phyloP scores from a whole-genome alignment of 2,113 vertebrate species.

The Agapornis roseicollis region DNA sequence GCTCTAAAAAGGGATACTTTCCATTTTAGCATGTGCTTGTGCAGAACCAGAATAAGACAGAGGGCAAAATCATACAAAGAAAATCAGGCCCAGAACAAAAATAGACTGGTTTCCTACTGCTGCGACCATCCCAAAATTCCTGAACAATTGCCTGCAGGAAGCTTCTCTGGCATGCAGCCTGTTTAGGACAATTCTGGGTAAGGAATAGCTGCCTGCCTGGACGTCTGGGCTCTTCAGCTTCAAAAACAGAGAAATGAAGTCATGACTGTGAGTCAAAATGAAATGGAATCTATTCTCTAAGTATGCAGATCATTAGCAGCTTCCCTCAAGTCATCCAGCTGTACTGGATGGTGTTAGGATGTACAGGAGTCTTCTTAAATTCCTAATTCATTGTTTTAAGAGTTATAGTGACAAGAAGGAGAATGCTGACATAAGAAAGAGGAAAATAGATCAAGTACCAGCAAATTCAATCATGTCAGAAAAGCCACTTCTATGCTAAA shows the following conservation, averaged over 20 bases:
- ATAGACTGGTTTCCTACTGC: constrained; percentile 28
- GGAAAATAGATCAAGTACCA: not conserved
- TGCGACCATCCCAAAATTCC: constrained; percentile 25
- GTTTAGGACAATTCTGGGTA: constrained; percentile 1
- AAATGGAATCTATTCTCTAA: not conserved
- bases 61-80: not conserved
- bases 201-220: not conserved
- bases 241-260: not conserved
- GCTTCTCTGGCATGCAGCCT: not conserved
- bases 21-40: not conserved
- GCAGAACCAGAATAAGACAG: not conserved
- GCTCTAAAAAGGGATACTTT: not conserved
- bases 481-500: not conserved
- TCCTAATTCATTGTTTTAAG: not conserved
- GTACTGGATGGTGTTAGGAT: not conserved
- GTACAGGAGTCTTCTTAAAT: not conserved
- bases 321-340: not conserved
- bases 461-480: constrained; percentile 8
- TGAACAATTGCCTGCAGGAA: constrained; percentile 10
- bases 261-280: not conserved
- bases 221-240: not conserved
- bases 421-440: not conserved
- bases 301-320: not conserved
- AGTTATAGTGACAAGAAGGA: not conserved
- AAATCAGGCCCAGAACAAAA: constrained; percentile 14